These are phyloP conservation scores for Silurus glanis DNA, from an alignment of 2,113 vertebrate species.

Conservation along the genomic window DNA sequence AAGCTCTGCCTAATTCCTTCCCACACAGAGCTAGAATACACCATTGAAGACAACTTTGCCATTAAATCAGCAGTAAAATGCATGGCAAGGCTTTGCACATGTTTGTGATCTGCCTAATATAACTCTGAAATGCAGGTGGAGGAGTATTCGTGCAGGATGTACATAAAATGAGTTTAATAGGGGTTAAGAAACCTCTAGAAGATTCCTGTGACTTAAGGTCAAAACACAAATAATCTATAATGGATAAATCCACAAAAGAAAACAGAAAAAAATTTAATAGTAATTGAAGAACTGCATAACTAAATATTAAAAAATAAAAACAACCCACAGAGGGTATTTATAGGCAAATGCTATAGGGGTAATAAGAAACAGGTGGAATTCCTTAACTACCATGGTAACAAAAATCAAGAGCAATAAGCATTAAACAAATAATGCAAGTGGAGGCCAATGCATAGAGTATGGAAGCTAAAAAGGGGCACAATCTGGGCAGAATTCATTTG, in stretches of 20 bases:
- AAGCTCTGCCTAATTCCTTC: background rate
- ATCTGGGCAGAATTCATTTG: background rate
- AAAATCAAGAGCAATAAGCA: background rate
- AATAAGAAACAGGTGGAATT: background rate
- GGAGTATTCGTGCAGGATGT: background rate
- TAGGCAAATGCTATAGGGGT: background rate
- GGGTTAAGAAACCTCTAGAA: background rate
- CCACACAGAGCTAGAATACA: background rate
- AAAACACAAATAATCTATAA: slow-evolving; percentile 9
- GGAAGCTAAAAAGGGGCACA: background rate
- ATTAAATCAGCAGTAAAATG: background rate
- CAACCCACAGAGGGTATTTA: background rate
- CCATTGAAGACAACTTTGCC: background rate
- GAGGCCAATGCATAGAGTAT: background rate
- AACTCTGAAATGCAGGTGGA: background rate
- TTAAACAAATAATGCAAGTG: background rate
- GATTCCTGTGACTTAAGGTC: background rate
- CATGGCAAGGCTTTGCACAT: background rate
- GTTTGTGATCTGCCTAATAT: background rate
- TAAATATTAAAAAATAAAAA: background rate
- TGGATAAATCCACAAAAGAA: background rate
- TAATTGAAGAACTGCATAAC: background rate
- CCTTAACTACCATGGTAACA: background rate
- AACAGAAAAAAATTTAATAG: background rate
- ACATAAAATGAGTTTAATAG: background rate